Base-by-base conservation (phyloP, 2,888 invertebrate genomes). In the Petrolisthes manimaculis region DNA sequence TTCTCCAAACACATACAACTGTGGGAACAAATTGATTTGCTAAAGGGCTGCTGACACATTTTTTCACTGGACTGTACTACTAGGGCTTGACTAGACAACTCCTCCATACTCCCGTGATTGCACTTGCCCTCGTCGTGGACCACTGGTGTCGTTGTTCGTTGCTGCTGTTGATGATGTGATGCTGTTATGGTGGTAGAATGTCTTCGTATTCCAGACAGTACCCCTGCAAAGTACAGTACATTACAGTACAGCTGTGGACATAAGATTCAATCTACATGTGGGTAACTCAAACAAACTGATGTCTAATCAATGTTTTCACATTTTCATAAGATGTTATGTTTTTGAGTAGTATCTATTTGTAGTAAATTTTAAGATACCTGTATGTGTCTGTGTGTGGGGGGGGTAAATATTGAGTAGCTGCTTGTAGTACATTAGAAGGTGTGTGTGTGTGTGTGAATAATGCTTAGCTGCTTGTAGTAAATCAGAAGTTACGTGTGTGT, bases 31-130 rank as follows among this genome's bases (percentile, higher is more conserved):
- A 37, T 37, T 24, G 82, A 85, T 71, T 89, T 89, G 69, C 89
- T 89, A 81, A 89, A 86, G n/a, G 89, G 85, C 86, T 86, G 85
- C 37, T 37, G 37, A 37, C 37, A 37, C 37, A 37, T 37, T 53
- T 77, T 69, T 24, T 89, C 89, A 71, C 55, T 79, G 69, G 85
- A 86, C 37, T 37, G 37, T 37, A 37, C 37, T 69, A 74, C 89
- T 53, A 89, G 78, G 55, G 89, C 89, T 83, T 89, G 89, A 51
- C 89, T 89, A 21, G 89, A 89, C 67, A 89, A 83, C 51, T 89
- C 89, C 56, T 89, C 89, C 89, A 89, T 89, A 56, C 89, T 89
- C 14, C 89, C 89, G 55, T 89, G 86, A 75, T 85, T 89, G 71
- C 85, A 86, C 55, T 81, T 84, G 51, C 83, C 89, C 77, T 89